Percentiles rank a stretch among this genome's conserved stretches.
Evolutionary conservation across 2,113 vertebrate genomes (phyloP).

Genomic region (Raja brachyura): DNA sequence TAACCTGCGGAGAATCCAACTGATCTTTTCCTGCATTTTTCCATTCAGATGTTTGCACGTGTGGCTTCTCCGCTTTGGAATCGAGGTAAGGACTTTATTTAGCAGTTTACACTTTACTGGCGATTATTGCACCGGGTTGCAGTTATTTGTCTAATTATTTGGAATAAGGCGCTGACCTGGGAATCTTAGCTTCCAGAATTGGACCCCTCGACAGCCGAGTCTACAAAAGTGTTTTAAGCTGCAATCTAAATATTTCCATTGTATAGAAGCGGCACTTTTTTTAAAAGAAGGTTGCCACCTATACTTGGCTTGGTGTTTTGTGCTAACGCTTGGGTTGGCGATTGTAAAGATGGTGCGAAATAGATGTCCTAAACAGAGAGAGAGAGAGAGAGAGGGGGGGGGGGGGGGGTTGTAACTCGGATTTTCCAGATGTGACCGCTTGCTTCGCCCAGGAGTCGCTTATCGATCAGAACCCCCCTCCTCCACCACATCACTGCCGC

Average conservation of each 20-base stretch:
- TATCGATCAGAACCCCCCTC: not conserved
- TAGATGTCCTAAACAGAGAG: not conserved
- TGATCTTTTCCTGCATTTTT: not conserved
- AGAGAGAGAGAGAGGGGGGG: too few species aligned
- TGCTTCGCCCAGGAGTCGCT: not conserved
- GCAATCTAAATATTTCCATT: not conserved
- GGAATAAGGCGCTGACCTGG: not conserved
- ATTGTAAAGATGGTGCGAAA: not conserved
- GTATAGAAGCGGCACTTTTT: not conserved
- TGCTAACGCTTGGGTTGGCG: not conserved
- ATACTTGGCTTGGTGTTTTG: not conserved
- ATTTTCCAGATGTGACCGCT: not conserved
- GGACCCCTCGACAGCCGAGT: not conserved
- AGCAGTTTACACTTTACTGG: not conserved
- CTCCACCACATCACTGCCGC: not conserved
- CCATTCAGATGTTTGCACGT: slow-evolving; percentile 12
- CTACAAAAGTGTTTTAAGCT: not conserved
- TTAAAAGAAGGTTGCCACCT: not conserved
- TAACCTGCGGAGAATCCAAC: not conserved
- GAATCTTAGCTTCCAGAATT: not conserved
- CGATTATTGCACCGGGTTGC: not conserved
- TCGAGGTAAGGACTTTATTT: not conserved
- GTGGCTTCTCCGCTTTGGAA: not conserved
- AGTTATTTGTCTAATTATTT: not conserved
- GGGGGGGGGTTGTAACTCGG: too few species aligned